These are phyloP conservation scores for Sebastes goodei DNA, from an alignment of 2,797 vertebrate genomes.

Conservation along the genomic window DNA sequence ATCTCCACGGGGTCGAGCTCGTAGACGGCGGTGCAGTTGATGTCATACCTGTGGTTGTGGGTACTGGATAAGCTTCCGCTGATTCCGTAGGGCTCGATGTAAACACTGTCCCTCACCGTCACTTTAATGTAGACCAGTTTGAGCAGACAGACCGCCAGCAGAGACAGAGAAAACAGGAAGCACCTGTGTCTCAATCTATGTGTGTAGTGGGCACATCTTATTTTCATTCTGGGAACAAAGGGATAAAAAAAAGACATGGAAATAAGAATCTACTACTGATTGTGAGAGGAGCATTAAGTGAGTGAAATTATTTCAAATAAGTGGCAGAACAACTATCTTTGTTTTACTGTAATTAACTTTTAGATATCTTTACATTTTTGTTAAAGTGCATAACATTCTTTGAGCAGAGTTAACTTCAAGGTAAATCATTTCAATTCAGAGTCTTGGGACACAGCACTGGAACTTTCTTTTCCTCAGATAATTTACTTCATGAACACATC, in stretches of 20 bases:
- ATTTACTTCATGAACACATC: not conserved
- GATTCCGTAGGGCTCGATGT: conserved; percentile 85
- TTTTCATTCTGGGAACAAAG: conserved; percentile 87
- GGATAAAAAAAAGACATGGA: not conserved
- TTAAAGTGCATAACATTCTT: not conserved
- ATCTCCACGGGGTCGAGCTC: conserved; percentile 90
- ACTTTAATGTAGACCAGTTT: conserved; percentile 81
- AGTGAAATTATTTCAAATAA: not conserved
- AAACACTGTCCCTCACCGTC: conserved; percentile 72
- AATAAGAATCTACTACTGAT: not conserved
- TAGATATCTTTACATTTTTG: not conserved
- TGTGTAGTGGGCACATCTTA: conserved; percentile 71
- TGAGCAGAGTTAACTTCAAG: not conserved
- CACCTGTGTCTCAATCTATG: conserved; percentile 77
- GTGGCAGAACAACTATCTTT: not conserved
- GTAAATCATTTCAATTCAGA: not conserved
- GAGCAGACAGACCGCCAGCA: conserved; percentile 85
- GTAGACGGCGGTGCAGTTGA: conserved; percentile 90
- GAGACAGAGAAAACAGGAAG: conserved; percentile 79
- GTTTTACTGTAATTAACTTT: not conserved
- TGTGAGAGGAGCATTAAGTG: not conserved
- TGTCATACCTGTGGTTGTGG: conserved; percentile 69
- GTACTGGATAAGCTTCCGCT: conserved; percentile 75
- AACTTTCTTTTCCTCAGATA: not conserved
- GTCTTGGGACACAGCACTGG: not conserved